Conservation (phyloP, 2,888 invertebrate genomes). For the Apotomis betuletana region DNA sequence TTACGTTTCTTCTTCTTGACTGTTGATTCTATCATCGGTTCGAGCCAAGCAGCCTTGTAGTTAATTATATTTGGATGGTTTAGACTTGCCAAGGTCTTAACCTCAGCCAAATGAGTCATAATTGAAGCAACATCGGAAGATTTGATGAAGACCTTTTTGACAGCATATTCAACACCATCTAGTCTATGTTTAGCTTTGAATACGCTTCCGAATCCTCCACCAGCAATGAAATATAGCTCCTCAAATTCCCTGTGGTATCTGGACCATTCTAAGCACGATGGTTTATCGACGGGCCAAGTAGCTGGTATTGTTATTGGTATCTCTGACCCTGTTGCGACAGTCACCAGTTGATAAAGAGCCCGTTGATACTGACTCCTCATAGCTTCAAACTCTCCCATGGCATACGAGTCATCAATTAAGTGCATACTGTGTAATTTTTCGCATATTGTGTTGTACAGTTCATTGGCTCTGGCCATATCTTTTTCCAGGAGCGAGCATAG, state of each 20-base stretch:
- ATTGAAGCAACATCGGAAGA: conserved; percentile 86
- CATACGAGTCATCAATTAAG: conserved; percentile 87
- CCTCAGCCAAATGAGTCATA: conserved; percentile 88
- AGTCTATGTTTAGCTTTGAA: conserved; percentile 89
- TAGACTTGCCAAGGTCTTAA: conserved; percentile 90
- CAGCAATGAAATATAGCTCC: conserved; percentile 87
- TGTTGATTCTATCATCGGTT: conserved; percentile 83
- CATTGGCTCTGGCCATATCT: conserved; percentile 82
- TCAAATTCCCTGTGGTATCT: conserved; percentile 88
- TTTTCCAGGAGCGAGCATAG: conserved; percentile 86
- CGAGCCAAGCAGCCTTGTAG: conserved; percentile 93
- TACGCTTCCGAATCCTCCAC: conserved; percentile 90
- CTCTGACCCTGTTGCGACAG: conserved; percentile 83
- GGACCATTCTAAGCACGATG: conserved; percentile 84
- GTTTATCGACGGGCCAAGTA: conserved; percentile 79
- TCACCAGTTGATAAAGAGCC: conserved; percentile 86
- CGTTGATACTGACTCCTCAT: conserved; percentile 87
- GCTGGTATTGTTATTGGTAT: conserved; percentile 76
- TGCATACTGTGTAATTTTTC: conserved; percentile 87
- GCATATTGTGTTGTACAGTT: conserved; percentile 87
- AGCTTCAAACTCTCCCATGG: conserved; percentile 87
- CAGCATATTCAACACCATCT: conserved; percentile 90
- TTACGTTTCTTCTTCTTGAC: conserved; percentile 65
- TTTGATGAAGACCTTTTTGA: conserved; percentile 89
- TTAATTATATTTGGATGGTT: conserved; percentile 92